A percentile compares a stretch with the other conserved stretches of the same genome.
Evolutionary conservation across 2,797 vertebrate genomes (phyloP).

Genomic region (Phataginus tetradactyla): DNA sequence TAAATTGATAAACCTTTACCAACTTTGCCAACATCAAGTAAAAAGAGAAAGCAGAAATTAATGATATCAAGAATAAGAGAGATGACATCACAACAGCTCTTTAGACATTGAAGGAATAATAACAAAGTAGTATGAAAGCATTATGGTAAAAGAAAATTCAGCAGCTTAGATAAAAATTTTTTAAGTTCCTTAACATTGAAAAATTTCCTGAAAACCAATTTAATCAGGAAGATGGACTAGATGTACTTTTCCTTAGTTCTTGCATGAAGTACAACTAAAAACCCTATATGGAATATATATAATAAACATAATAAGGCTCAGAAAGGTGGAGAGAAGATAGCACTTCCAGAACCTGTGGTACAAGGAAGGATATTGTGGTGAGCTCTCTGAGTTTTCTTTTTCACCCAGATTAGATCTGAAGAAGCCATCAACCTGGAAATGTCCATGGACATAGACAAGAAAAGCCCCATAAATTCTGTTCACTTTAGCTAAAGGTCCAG

Average conservation of each 20-base stretch:
- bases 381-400: background rate
- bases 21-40: background rate
- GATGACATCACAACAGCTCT: background rate
- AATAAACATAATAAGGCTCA: background rate
- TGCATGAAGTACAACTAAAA: background rate
- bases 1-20: background rate
- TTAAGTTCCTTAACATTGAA: background rate
- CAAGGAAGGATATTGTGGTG: background rate
- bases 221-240: background rate
- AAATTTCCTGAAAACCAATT: background rate
- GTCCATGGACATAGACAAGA: background rate
- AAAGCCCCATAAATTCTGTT: background rate
- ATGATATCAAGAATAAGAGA: background rate
- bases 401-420: background rate
- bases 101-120: background rate
- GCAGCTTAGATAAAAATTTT: background rate
- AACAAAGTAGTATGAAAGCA: background rate
- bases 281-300: background rate
- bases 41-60: background rate
- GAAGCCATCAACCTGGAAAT: background rate
- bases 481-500: background rate
- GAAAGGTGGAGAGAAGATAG: background rate
- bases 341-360: background rate
- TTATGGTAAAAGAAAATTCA: background rate
- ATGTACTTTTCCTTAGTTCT: background rate